phyloP scores from a whole-genome alignment of 2,797 vertebrate species.

The Hydrolagus colliei region DNA sequence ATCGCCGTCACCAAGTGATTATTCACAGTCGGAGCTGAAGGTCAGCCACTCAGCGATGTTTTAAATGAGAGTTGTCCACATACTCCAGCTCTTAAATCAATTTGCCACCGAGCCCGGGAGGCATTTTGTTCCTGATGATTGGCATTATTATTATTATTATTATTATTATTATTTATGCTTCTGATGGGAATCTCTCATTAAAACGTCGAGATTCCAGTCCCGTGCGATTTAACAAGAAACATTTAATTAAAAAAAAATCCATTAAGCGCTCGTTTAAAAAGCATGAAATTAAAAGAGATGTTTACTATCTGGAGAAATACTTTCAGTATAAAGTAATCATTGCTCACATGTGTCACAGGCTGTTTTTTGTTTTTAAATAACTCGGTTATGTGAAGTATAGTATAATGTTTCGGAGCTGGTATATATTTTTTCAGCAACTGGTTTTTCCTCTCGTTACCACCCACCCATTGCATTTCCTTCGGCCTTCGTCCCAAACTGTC shows the following conservation, averaged over 20 bases:
- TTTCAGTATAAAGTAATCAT: background rate
- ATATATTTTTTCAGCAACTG: background rate
- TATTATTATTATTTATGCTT: background rate
- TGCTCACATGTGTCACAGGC: background rate
- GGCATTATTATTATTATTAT: no score
- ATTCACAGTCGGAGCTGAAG: background rate
- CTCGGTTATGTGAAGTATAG: background rate
- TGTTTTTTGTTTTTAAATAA: background rate
- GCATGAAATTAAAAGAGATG: background rate
- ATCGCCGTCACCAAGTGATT: background rate
- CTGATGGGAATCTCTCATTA: background rate
- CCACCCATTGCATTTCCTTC: no score
- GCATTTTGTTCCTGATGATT: background rate
- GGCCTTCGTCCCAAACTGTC: no score
- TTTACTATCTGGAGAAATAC: background rate
- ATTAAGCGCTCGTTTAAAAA: background rate
- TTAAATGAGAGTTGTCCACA: background rate
- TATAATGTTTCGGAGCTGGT: background rate
- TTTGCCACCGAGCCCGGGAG: no score
- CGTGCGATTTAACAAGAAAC: no score
- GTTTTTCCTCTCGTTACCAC: no score
- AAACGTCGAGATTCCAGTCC: background rate
- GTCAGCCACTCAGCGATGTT: conserved; percentile 1
- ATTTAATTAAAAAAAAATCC: no score
- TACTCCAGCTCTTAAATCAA: background rate